phyloP scores from a whole-genome alignment of 1,140 invertebrate genomes.

The Dreissena polymorpha region DNA sequence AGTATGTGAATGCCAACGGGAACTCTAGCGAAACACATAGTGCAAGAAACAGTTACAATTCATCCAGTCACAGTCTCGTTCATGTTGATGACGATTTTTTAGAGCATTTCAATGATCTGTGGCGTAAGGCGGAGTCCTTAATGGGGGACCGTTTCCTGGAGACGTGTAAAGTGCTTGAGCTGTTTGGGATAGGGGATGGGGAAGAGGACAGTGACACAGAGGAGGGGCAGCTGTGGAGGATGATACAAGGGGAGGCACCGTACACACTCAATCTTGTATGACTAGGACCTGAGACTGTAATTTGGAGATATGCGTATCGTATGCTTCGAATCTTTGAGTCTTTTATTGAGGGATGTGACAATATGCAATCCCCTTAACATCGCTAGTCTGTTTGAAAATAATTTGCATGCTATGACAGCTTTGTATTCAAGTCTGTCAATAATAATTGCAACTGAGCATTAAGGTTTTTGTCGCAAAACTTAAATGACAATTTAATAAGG shows the following conservation, averaged over 20 bases:
- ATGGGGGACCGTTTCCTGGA: conserved; percentile 59
- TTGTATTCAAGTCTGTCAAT: not conserved
- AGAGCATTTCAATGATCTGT: conserved; percentile 47
- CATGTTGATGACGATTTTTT: conserved; percentile 20
- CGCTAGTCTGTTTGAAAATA: not conserved
- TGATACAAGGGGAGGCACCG: conserved; percentile 70
- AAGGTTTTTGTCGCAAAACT: no score
- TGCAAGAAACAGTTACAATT: not conserved
- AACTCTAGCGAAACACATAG: not conserved
- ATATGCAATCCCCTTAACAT: not conserved
- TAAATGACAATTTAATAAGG: no score
- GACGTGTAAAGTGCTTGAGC: conserved; percentile 61
- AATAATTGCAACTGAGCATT: not conserved
- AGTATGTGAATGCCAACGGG: no score
- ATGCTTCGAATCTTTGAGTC: no score
- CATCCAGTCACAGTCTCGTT: conserved; percentile 8
- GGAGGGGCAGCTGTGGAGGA: conserved; percentile 69
- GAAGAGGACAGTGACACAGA: conserved; percentile 65
- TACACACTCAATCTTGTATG: conserved; percentile 63
- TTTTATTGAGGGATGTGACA: no score
- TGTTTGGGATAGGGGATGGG: conserved; percentile 67
- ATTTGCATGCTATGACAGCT: no score
- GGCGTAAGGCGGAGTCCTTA: conserved; percentile 62
- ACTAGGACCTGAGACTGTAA: conserved; percentile 3
- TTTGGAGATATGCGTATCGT: not conserved